Evolutionary conservation across 2,113 vertebrate genomes (phyloP), one percentile per base, ranked within the genome.

Genomic region (Cephalopholis sonnerati): DNA sequence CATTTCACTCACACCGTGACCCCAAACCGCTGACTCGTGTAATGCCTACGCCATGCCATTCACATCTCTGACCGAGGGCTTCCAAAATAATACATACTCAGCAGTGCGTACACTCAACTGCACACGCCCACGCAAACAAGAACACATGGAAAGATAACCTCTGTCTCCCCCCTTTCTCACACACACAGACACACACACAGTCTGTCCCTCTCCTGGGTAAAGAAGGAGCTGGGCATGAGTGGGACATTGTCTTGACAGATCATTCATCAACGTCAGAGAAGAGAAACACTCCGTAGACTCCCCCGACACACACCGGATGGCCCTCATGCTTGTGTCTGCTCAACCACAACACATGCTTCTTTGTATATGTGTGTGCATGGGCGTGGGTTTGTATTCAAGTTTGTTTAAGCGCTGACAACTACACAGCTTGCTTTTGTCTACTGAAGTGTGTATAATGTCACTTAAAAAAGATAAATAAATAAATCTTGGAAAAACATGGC

Each of bases 181-280:
- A 66, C 50, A 55, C 32, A 51, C 65, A 55, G 18, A 39, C 71
- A 53, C 72, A 39, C 75, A 79, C 68, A 75, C 24, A 62, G 17
- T 25, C 81, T 74, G 65, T 73, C 58, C 51, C 66, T 91, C 93
- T 92, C 85, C 58, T 71, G 93, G 84, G 93, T 92, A 86, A 90
- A 91, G 85, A 76, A 71, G 73, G 87, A 85, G 83, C 79, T 71
- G 86, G 80, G 73, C 84, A 81, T 72, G 86, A 89, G 85, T 54
- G 90, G 91, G 92, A 87, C 88, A 73, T 77, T 10, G 74, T 78
- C 85, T 72, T 91, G 93, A 92, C 91, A 92, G 89, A 90, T 92
- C 91, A 95, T 96, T 94, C 90, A 95, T 96, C 95, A 96, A 91
- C 59, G 94, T 95, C 95, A 93, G 76, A 54, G 77, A 48, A 17